These are phyloP conservation scores for Prunella strophiata DNA, from an alignment of 2,797 vertebrate species.

Conservation along the genomic window DNA sequence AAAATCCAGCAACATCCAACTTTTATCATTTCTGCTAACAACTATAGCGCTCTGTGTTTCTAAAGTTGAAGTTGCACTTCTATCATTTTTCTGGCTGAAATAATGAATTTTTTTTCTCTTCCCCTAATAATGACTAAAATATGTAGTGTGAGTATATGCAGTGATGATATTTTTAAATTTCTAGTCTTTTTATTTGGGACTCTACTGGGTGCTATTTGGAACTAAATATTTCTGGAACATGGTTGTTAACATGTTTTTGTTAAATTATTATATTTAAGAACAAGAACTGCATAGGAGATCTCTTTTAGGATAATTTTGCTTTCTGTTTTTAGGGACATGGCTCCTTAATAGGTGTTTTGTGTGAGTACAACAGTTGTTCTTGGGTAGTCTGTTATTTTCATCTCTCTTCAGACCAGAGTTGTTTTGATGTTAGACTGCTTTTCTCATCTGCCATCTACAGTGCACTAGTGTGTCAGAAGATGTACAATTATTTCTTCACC, in stretches of 20 bases:
- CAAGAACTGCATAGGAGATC: background rate
- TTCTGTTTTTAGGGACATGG: background rate
- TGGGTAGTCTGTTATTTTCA: background rate
- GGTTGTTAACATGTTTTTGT: background rate
- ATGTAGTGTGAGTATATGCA: background rate
- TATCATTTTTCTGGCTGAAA: background rate
- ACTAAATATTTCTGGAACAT: background rate
- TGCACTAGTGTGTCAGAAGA: background rate
- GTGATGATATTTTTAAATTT: background rate
- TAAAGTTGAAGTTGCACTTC: background rate
- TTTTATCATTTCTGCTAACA: background rate
- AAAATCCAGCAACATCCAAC: conserved; percentile 15
- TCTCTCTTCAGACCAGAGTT: background rate
- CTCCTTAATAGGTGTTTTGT: background rate
- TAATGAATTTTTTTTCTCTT: background rate
- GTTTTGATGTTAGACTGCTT: conserved; percentile 2
- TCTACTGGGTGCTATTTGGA: background rate
- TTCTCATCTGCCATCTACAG: background rate
- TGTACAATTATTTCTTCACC: background rate
- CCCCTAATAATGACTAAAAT: background rate
- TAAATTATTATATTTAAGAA: background rate
- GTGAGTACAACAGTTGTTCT: background rate
- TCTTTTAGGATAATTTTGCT: background rate
- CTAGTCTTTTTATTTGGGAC: background rate
- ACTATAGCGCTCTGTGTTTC: background rate